phyloP scores from a whole-genome alignment of 35 echinoderm and acorn worm species.

The Lytechinus variegatus region DNA sequence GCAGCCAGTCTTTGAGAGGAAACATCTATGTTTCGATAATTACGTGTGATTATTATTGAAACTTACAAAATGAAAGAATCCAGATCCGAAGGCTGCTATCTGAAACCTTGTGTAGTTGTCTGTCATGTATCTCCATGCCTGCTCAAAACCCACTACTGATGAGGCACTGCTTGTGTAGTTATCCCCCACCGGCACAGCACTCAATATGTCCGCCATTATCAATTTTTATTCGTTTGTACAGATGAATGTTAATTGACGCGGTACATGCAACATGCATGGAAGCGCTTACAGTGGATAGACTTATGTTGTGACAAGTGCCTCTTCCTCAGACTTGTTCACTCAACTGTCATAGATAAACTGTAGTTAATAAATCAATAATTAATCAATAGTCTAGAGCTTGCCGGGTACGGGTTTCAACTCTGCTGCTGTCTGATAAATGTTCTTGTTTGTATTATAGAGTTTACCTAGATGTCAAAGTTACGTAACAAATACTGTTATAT shows the following conservation, averaged over 20 bases:
- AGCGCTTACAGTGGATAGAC: neutral
- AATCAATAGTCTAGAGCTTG: neutral
- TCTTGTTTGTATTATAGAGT: neutral
- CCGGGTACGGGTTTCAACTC: too few species aligned
- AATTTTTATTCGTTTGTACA: neutral
- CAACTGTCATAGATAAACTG: neutral
- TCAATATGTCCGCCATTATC: conserved; percentile 28
- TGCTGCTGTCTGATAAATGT: too few species aligned
- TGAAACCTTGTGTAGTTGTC: conserved; percentile 65
- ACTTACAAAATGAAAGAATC: conserved; percentile 56
- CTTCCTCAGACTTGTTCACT: neutral
- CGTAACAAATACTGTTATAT: neutral
- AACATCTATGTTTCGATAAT: neutral
- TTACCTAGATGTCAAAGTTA: neutral
- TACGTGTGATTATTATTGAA: neutral
- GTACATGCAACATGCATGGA: neutral
- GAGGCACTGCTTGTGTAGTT: neutral
- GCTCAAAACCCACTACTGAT: neutral
- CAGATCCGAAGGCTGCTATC: conserved; percentile 58
- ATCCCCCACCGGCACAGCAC: neutral
- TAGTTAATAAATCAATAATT: neutral
- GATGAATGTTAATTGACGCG: neutral
- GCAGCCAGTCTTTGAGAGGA: neutral
- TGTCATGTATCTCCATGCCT: conserved; percentile 50
- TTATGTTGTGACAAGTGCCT: neutral